Evolutionary conservation across 2,888 invertebrate genomes (phyloP), one percentile per base, ranked within the genome.

Genomic region (Xestia sexstrigata): DNA sequence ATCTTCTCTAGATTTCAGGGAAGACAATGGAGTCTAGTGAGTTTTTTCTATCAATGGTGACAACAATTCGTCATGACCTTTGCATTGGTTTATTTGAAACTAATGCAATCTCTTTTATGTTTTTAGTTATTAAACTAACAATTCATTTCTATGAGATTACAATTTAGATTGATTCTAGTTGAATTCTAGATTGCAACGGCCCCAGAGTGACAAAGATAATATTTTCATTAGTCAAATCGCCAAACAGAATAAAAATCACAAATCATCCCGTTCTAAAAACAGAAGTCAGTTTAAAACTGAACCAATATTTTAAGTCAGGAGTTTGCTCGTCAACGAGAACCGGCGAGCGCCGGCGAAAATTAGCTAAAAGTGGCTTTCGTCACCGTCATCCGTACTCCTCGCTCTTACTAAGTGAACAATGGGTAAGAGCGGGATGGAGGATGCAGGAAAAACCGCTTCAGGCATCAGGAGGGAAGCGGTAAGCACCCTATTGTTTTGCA

Each of bases 401-500:
- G 58, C 93, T 86, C 94, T 85, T 76, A 72, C 65, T 76, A 58
- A 72, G 70, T 60, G 69, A 76, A 76, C 62, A 78, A 78, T 81
- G 74, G 78, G 92, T 86, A 89, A 70, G 90, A 95, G 83, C 86
- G 89, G 87, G 93, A 95, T 69, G 89, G 90, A 39, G 79, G 84
- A 90, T 88, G 83, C 87, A 92, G 93, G 94, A 93, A 94, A 94
- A 94, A 93, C 92, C 92, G 94, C 95, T 95, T 94, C 93, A 94
- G 95, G 95, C 95, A 91, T 91, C 90, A 91, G 91, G 92, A 94
- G 95, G 95, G 95, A 95, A 95, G 93, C 93, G 91, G 92, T 94
- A 93, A 95, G 95, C 95, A 94, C 95, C 96, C 96, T 93, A 95
- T 96, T 96, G 96, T 96, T 96, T 96, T 95, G 94, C 92, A 93